Base-by-base conservation (phyloP, 2,888 invertebrate species). In the Fragum whitleyi region DNA sequence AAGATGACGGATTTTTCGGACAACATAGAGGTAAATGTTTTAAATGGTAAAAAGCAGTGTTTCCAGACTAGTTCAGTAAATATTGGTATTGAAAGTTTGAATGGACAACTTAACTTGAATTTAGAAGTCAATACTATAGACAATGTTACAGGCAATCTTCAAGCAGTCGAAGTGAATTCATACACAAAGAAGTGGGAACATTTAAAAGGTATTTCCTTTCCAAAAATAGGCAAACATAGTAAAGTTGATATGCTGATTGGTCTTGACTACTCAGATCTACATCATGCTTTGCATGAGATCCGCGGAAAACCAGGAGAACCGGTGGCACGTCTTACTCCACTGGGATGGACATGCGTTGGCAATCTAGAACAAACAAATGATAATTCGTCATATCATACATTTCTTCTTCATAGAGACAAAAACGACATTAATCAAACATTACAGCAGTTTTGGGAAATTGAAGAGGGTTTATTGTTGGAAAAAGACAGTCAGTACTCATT, bases 281-380 rank as follows among this genome's bases (percentile, higher is more conserved):
- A 77, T 39, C 51, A 53, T 74, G n/a, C 77, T 7, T 32, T 77
- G 26, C 23, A 65, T 53, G 81, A 85, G 51, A 62, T 79, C 1
- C 36, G 62, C 36, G 79, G 79, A 23, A 36, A 51, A 55, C 61
- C 36, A 19, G 75, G 77, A 23, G 85, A 83, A n/a, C 85, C 80
- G 23, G 39, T 80, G 5, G 80, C 80, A 3, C 65, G 80, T 11
- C 47, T 80, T 16, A 85, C 80, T 1, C 80, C 76, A 2, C 47
- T 85, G 9, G 80, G 78, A 21, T 85, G 77, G 85, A 82, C 79
- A 19, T 79, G 79, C 59, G 74, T 79, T 32, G 77, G 77, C 2
- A 42, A 59, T 19, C 32, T 51, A 6, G 23, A 29, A 26, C 42
- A 21, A 16, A 5, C 26, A 21, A 11, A 23, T 28, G 11, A 62